Evolutionary conservation across 2,888 invertebrate species (phyloP).

Genomic region (Orchesella flavescens): DNA sequence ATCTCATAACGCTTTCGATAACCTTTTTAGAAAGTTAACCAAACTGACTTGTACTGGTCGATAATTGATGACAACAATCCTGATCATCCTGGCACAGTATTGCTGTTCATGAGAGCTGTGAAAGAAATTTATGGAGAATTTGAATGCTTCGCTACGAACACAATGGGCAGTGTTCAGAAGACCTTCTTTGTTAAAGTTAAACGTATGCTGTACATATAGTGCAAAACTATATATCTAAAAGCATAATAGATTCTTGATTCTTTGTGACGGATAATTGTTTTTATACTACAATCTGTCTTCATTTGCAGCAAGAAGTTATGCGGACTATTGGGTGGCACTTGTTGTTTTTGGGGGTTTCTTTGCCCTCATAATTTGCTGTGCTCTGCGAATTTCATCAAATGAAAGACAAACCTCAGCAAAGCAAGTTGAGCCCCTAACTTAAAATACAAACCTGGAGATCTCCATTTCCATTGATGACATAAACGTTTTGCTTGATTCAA

Average conservation of each 20-base stretch:
- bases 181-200: conserved; percentile 27
- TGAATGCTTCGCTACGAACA: conserved; percentile 8
- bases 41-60: conserved; percentile 35
- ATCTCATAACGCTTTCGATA: neutral
- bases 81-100: neutral
- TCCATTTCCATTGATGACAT: too few species aligned
- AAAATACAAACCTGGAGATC: too few species aligned
- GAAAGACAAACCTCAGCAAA: conserved; percentile 27
- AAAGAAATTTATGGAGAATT: conserved; percentile 43
- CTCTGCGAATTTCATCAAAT: conserved; percentile 12
- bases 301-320: conserved; percentile 30
- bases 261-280: too few species aligned
- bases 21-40: conserved; percentile 21
- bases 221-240: too few species aligned
- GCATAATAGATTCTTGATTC: too few species aligned
- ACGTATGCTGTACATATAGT: conserved; percentile 29
- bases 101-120: conserved; percentile 45
- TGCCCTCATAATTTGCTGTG: conserved; percentile 9
- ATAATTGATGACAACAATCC: neutral
- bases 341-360: conserved; percentile 45
- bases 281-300: too few species aligned
- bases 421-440: conserved; percentile 13
- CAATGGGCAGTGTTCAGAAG: neutral
- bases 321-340: conserved; percentile 46
- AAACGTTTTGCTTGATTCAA: neutral